Evolutionary conservation across 1,140 invertebrate species (phyloP), one percentile per base, ranked within the genome.

Genomic region (Macrostomum lignano): DNA sequence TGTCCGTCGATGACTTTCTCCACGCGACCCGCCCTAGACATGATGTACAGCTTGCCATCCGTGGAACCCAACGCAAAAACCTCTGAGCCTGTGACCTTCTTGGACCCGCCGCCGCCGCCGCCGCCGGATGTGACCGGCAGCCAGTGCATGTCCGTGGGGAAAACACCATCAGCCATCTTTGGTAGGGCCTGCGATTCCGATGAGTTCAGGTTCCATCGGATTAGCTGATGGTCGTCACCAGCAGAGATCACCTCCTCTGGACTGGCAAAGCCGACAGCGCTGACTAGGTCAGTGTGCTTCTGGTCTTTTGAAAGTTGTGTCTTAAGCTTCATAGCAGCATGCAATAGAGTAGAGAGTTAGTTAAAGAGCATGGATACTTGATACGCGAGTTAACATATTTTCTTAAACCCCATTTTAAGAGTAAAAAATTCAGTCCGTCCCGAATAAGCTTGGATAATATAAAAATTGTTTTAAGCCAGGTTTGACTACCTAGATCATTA

Each of bases 1-100:
- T 96, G 88, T 25, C 78, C 86, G 30, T 74, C 72, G 0, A 93
- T 68, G 42, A 65, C 73, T 50, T 86, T 79, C 52, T 96, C 88
- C 36, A 88, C 71, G 24, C 79, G 64, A 5, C 82, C 82, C 50
- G 66, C 72, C 51, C 72, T 71, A 47, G 72, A 77, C 1, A 91
- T 60, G 29, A 94, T 68, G 49, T 81, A 69, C 52, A 77, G 77
- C 54, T 73, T 77, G n/a, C 72, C 71, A 72, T 4, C 11, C 5
- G 10, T 24, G 15, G 30, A 15, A 34, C 14, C n/a, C 6, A 35
- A 14, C 3, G 29, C 11, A 4, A 13, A 35, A 35, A 4, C 5
- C 11, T 6, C 13, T 19, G n/a, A 14, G 6, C 17, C 33, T 21
- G 23, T 29, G 11, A n/a, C n/a, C n/a, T n/a, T n/a, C 45, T 74